Conservation (phyloP, 2,113 vertebrate genomes). For the Ondatra zibethicus region DNA sequence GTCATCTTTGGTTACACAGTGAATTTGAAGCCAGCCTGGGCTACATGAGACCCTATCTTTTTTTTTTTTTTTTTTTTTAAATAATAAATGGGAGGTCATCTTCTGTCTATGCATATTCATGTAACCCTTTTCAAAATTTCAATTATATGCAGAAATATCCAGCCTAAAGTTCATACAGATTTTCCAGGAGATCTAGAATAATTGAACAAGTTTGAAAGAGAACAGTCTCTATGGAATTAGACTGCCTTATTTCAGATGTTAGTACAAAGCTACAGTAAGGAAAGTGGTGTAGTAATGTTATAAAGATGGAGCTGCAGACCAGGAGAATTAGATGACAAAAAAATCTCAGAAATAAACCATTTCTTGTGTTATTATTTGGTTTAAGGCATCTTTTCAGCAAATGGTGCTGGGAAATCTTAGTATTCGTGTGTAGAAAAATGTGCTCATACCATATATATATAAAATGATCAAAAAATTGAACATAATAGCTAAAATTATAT, state of each 20-base stretch:
- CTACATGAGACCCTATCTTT: not conserved
- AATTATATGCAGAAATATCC: not conserved
- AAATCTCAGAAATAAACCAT: not conserved
- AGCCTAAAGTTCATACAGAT: not conserved
- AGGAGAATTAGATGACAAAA: too few relatives aligned
- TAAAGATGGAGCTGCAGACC: fast-evolving
- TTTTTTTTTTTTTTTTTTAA: too few relatives aligned
- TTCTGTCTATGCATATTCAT: not conserved
- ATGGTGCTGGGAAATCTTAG: not conserved
- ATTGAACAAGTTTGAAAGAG: not conserved
- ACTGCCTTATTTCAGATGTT: not conserved
- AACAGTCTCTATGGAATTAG: not conserved
- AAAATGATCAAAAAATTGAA: not conserved
- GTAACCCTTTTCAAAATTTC: not conserved
- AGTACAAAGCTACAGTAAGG: not conserved
- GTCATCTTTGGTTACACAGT: not conserved
- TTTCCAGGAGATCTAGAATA: not conserved
- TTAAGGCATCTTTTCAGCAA: not conserved
- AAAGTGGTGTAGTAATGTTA: not conserved
- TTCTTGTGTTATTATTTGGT: fast-evolving
- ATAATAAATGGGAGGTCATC: not conserved
- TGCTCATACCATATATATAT: not conserved
- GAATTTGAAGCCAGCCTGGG: not conserved
- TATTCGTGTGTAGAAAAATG: not conserved
- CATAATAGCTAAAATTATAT: not conserved